Conservation (phyloP, 2,888 invertebrate genomes). For the Polydrusus pterygomalis region DNA sequence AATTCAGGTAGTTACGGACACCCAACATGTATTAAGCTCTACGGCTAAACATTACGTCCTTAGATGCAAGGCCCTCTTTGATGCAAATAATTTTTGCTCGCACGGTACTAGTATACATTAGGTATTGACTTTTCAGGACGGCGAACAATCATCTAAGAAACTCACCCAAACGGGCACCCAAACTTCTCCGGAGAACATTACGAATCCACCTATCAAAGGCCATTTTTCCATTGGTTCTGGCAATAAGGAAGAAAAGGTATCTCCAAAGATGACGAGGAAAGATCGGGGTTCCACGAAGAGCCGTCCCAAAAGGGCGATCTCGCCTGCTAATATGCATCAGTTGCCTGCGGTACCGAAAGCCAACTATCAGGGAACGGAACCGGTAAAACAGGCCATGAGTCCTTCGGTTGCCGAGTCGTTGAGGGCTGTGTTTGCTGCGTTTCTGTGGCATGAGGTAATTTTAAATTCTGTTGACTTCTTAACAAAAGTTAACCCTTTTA, state of each 20-base stretch:
- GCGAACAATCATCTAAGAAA: constrained; percentile 69
- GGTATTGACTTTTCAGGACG: constrained; percentile 63
- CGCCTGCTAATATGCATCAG: constrained; percentile 71
- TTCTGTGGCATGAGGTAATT: constrained; percentile 91
- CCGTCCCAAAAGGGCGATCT: constrained; percentile 72
- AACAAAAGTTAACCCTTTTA: too few relatives aligned
- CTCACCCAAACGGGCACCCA: constrained; percentile 81
- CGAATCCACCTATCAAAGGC: constrained; percentile 68
- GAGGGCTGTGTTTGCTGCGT: constrained; percentile 96
- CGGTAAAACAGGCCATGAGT: constrained; percentile 89
- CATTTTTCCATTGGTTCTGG: constrained; percentile 78
- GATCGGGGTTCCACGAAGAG: constrained; percentile 73
- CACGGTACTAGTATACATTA: too few relatives aligned
- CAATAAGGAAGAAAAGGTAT: constrained; percentile 75
- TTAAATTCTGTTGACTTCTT: too few relatives aligned
- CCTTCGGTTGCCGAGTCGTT: constrained; percentile 94
- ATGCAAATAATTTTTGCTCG: too few relatives aligned
- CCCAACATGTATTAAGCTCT: too few relatives aligned
- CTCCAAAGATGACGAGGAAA: constrained; percentile 76
- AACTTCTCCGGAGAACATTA: constrained; percentile 78
- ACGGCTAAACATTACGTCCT: too few relatives aligned
- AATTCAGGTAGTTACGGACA: too few relatives aligned
- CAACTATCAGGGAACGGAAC: constrained; percentile 72
- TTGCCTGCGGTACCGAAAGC: constrained; percentile 67
- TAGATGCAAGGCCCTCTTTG: too few relatives aligned